Evolutionary conservation across 2,888 invertebrate genomes (phyloP), one percentile per base, ranked within the genome.

Genomic region (Eupeodes latifasciatus): DNA sequence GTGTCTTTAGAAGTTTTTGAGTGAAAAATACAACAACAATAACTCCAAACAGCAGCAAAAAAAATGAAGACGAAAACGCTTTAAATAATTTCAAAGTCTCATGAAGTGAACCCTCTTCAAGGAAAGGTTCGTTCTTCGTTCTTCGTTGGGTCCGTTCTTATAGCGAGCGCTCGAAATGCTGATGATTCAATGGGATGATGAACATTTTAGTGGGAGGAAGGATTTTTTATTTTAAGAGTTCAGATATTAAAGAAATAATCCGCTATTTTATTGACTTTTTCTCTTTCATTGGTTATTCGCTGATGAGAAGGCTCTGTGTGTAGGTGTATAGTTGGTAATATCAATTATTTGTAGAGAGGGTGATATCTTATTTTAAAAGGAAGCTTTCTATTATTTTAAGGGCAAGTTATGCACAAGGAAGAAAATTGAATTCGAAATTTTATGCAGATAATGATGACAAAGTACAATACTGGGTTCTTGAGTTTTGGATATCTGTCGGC

Each of bases 201-300:
- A 12, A 34, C 27, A 27, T 27, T 27, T 47, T 51, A 19, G 57
- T 74, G 64, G 49, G 61, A 61, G 10, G 49, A n/a, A 67, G 59
- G n/a, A 16, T 27, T 61, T 79, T 78, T 64, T 82, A 59, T 5
- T 79, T 74, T 14, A 36, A 76, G 79, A 71, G 71, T 66, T 67
- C 64, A 74, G 67, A 87, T 87, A 87, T 87, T 84, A 87, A 84
- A 85, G 81, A 81, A 85, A 81, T 88, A 88, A 88, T 85, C 85
- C 85, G 85, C 64, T 75, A 78, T 85, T 88, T 81, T 88, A 85
- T 88, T 85, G 85, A 75, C 67, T 88, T 85, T 84, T 88, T 87
- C 62, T 10, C 36, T 3, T 59, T 53, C 10, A 34, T 27, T 66
- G 66, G 19, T 40, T 40, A n/a, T 40, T 64, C 14, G 69, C 6